These are phyloP conservation scores for Autographa gamma DNA, from an alignment of 2,888 invertebrate species.

Conservation along the genomic window DNA sequence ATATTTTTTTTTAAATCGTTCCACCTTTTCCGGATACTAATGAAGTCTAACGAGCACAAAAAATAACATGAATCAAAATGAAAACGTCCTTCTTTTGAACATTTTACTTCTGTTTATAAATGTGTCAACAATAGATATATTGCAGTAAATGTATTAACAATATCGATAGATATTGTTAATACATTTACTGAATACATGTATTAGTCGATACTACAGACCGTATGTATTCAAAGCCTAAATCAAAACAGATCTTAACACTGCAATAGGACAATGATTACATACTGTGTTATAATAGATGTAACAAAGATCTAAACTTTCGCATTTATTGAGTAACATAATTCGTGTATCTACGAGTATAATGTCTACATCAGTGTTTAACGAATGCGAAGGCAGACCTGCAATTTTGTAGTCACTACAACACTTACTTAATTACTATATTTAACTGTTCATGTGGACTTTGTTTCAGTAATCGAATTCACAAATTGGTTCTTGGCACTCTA, in stretches of 20 bases:
- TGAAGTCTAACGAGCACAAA: no score
- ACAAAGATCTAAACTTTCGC: background rate
- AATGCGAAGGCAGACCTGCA: background rate
- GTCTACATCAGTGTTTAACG: constrained; percentile 4
- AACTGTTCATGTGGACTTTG: background rate
- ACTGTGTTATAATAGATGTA: background rate
- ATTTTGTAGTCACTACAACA: background rate
- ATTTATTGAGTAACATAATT: background rate
- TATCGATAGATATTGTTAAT: no score
- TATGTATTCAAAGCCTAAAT: no score
- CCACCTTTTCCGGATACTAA: no score
- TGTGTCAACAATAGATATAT: no score
- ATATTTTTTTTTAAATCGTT: no score
- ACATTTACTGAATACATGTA: no score
- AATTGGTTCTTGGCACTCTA: background rate
- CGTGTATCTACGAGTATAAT: background rate
- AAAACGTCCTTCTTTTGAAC: no score
- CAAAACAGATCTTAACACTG: background rate
- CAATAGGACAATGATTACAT: background rate
- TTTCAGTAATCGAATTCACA: background rate
- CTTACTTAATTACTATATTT: background rate
- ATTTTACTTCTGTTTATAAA: no score
- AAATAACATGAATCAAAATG: no score
- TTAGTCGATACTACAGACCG: no score
- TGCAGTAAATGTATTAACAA: no score